These are phyloP conservation scores for Bombus superbus DNA, from an alignment of 1,140 invertebrate species.

Conservation along the genomic window DNA sequence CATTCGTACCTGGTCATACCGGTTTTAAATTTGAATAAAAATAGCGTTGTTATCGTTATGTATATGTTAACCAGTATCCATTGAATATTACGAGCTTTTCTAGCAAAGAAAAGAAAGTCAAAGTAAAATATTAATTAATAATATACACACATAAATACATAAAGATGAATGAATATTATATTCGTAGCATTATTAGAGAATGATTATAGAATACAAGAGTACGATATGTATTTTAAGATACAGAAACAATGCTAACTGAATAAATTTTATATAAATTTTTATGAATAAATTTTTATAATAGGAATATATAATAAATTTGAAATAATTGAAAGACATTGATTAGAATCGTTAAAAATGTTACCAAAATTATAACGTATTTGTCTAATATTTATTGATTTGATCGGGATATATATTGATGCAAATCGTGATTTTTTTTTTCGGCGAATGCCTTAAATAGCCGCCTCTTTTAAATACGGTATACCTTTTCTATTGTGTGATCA, in stretches of 20 bases:
- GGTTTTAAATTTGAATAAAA: conserved; percentile 19
- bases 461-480: conserved; percentile 35
- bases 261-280: no score
- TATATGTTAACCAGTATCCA: no score
- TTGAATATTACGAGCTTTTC: background rate
- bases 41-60: background rate
- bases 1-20: background rate
- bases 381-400: background rate
- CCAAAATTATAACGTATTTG: background rate
- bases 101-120: no score
- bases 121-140: background rate
- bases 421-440: background rate
- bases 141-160: background rate
- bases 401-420: background rate
- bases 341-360: background rate
- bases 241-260: background rate
- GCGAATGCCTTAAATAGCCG: conserved; percentile 30
- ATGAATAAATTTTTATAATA: background rate
- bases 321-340: background rate
- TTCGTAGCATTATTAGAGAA: background rate
- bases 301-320: background rate
- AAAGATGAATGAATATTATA: background rate
- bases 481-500: conserved; percentile 31
- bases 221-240: background rate
- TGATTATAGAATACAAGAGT: background rate